Evolutionary conservation across 2,113 vertebrate species (phyloP).

Genomic region (Pelobates fuscus): DNA sequence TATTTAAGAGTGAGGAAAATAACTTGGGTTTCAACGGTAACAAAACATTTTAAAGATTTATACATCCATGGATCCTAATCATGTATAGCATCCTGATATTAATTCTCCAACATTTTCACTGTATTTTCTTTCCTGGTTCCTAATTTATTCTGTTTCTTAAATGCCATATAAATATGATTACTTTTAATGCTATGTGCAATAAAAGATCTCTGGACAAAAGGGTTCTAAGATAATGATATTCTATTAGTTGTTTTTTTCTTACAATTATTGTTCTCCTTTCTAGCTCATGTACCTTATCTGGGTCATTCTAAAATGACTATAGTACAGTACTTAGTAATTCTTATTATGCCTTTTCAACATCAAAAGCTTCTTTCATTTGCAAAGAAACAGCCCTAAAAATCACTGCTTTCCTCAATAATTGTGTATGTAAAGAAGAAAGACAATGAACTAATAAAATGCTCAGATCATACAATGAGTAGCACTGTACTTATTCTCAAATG

Average conservation of each 20-base stretch:
- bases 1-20: no score
- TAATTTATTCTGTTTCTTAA: no score
- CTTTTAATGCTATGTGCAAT: background rate
- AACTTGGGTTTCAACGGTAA: no score
- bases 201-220: background rate
- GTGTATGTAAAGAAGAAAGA: constrained; percentile 6
- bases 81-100: no score
- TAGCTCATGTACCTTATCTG: constrained; percentile 20
- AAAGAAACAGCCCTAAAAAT: background rate
- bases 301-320: constrained; percentile 14
- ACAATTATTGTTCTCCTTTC: constrained; percentile 3
- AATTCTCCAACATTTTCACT: no score
- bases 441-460: background rate
- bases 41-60: no score
- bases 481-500: no score
- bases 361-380: constrained; percentile 25
- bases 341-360: constrained; percentile 34
- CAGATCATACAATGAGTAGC: background rate
- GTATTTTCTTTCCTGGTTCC: no score
- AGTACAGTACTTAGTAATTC: constrained; percentile 3
- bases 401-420: constrained; percentile 1
- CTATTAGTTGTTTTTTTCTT: background rate
- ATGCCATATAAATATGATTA: constrained; percentile 31
- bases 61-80: no score
- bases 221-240: background rate